Evolutionary conservation across 2,888 invertebrate genomes (phyloP).

Genomic region (Thymelicus lineola): DNA sequence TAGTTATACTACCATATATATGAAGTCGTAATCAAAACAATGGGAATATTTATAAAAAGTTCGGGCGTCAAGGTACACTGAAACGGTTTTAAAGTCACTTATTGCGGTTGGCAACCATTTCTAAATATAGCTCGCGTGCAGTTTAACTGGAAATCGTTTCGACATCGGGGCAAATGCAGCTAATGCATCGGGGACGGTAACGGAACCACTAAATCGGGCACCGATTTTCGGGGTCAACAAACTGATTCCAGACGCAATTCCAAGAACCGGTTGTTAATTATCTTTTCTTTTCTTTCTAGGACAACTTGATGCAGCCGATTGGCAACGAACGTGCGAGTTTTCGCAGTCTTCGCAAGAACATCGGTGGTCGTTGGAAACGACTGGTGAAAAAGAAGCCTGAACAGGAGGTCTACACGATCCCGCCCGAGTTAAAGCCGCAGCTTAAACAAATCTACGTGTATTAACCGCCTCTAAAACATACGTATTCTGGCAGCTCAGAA

Average conservation of each 20-base stretch:
- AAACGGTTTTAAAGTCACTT: conserved; percentile 55
- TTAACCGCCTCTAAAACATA: conserved; percentile 67
- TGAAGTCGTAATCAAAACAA: conserved; percentile 8
- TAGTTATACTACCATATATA: conserved; percentile 26
- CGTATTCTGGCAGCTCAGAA: conserved; percentile 64
- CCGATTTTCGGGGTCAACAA: conserved; percentile 59
- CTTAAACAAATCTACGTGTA: conserved; percentile 95
- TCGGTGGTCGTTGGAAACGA: conserved; percentile 94
- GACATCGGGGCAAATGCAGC: conserved; percentile 58
- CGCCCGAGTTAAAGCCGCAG: conserved; percentile 94
- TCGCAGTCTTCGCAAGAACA: conserved; percentile 93
- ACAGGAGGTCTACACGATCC: conserved; percentile 93
- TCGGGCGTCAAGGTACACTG: conserved; percentile 48
- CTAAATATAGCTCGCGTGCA: conserved; percentile 62
- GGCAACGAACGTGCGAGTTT: conserved; percentile 91
- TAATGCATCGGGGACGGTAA: conserved; percentile 67
- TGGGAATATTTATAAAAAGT: conserved; percentile 42
- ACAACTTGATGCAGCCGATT: conserved; percentile 90
- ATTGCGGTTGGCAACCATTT: conserved; percentile 60
- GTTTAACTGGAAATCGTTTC: conserved; percentile 66
- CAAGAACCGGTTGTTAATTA: conserved; percentile 47
- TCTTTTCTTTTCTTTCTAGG: conserved; percentile 85
- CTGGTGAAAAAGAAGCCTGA: conserved; percentile 93
- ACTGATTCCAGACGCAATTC: conserved; percentile 47
- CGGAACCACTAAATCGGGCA: conserved; percentile 62